Evolutionary conservation across 2,888 invertebrate genomes (phyloP).

Genomic region (Cinara cedri): DNA sequence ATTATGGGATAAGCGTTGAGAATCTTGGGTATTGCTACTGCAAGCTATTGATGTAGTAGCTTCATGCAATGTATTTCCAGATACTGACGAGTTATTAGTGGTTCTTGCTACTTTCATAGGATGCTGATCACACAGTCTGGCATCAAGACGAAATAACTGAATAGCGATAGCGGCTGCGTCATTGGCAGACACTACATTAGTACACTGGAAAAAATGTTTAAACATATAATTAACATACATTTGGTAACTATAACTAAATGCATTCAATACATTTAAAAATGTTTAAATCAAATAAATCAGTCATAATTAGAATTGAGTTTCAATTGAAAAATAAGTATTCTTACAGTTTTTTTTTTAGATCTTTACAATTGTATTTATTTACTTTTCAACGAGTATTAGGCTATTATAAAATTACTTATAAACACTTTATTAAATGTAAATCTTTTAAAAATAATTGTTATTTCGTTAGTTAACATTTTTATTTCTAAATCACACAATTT

Average conservation of each 20-base stretch:
- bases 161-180: slow-evolving; percentile 90
- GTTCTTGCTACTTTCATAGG: slow-evolving; percentile 77
- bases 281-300: neutral
- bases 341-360: no score
- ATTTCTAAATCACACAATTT: neutral
- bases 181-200: slow-evolving; percentile 77
- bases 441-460: neutral
- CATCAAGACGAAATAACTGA: slow-evolving; percentile 83
- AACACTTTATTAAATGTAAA: neutral
- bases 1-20: slow-evolving; percentile 22
- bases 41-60: slow-evolving; percentile 48
- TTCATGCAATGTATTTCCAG: slow-evolving; percentile 42
- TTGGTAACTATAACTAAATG: neutral
- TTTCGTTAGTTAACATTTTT: neutral
- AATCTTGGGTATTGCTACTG: slow-evolving; percentile 23
- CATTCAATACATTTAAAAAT: slow-evolving; percentile 6
- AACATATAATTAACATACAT: neutral
- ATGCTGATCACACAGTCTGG: slow-evolving; percentile 77
- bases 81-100: slow-evolving; percentile 47
- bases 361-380: neutral
- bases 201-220: slow-evolving; percentile 42
- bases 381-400: neutral
- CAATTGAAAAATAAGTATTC: no score
- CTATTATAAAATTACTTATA: neutral
- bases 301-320: no score